These are phyloP conservation scores for Probosciger aterrimus DNA, from an alignment of 2,113 vertebrate genomes.

Conservation along the genomic window DNA sequence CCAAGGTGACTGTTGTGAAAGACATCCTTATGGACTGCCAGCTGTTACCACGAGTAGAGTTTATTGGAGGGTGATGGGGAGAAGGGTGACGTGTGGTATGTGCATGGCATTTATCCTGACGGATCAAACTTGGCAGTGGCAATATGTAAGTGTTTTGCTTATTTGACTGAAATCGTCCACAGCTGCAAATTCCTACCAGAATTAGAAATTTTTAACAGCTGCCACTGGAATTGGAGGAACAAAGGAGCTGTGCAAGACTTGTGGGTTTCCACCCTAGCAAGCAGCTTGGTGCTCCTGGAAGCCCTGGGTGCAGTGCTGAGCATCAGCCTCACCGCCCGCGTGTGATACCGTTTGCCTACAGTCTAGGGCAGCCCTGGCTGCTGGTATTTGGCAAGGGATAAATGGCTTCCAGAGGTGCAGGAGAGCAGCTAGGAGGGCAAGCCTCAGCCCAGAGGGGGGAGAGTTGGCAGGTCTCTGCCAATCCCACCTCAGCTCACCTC, in stretches of 20 bases:
- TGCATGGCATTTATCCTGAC: background rate
- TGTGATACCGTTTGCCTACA: accelerated
- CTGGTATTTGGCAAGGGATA: accelerated
- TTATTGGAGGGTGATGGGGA: background rate
- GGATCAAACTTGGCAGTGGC: background rate
- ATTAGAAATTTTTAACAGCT: background rate
- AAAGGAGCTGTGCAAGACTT: background rate
- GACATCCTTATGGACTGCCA: background rate
- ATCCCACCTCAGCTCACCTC: constrained; percentile 4
- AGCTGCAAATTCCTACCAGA: background rate
- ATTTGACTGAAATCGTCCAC: background rate
- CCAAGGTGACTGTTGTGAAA: background rate
- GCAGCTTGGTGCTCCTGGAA: background rate
- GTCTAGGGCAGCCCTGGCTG: background rate
- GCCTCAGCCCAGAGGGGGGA: background rate
- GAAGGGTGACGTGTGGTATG: accelerated
- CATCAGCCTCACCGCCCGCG: accelerated
- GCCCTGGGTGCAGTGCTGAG: background rate
- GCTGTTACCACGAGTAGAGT: background rate
- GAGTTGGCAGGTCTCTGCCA: background rate
- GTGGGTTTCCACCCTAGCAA: background rate
- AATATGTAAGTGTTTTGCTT: accelerated
- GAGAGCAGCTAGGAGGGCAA: accelerated
- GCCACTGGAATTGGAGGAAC: background rate
- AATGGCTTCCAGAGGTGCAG: background rate